A percentile compares a stretch with the other conserved stretches of the same genome.
Evolutionary conservation across 2,888 invertebrate genomes (phyloP).

Genomic region (Neuroscelio doddi): DNA sequence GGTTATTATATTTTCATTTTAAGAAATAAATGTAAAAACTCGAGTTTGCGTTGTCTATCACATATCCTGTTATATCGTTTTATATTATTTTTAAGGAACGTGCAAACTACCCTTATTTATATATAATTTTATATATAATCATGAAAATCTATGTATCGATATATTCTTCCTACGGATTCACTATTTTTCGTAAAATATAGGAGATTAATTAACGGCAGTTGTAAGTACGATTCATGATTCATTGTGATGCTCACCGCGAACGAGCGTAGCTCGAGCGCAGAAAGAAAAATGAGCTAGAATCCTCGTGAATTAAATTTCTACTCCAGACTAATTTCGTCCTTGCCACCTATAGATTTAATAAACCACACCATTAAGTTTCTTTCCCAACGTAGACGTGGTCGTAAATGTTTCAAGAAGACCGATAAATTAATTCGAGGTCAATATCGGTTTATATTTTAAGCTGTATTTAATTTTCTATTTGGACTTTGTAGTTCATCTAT

Average conservation of each 20-base stretch:
- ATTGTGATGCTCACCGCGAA: too few relatives aligned
- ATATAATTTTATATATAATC: not conserved
- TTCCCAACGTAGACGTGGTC: slow-evolving; percentile 12
- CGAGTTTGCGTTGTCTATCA: not conserved
- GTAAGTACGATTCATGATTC: slow-evolving; percentile 4
- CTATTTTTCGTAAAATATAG: too few relatives aligned
- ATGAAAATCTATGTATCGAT: slow-evolving; percentile 18
- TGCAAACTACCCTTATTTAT: slow-evolving; percentile 11
- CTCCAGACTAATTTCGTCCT: slow-evolving; percentile 16
- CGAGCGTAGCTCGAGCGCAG: not conserved
- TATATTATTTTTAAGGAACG: slow-evolving; percentile 4
- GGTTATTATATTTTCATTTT: too few relatives aligned
- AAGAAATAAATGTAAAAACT: too few relatives aligned
- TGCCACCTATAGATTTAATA: slow-evolving; percentile 22
- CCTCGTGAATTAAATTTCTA: not conserved
- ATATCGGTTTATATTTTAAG: slow-evolving; percentile 20
- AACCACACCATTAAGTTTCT: slow-evolving; percentile 14
- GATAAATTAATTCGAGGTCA: slow-evolving; percentile 27
- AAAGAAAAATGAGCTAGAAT: slow-evolving; percentile 12
- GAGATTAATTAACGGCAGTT: slow-evolving; percentile 27
- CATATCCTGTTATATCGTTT: not conserved
- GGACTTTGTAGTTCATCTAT: slow-evolving; percentile 4
- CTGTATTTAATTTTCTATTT: slow-evolving; percentile 10
- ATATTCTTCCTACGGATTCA: not conserved
- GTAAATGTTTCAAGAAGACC: slow-evolving; percentile 14